Base-by-base conservation (phyloP, 2,888 invertebrate genomes). In the Conchocele bisecta region DNA sequence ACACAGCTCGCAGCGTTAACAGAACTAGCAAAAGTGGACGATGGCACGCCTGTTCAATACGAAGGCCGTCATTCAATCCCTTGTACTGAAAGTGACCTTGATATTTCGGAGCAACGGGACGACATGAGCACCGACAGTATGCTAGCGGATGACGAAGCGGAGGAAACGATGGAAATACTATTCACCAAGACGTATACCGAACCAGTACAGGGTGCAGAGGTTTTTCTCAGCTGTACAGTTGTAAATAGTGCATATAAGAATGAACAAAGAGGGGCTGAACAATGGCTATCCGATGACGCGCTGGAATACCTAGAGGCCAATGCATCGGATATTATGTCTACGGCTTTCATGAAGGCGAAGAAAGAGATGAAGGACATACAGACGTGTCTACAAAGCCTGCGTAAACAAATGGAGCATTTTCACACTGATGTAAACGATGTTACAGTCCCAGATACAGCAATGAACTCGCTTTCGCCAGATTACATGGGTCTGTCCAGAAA, bases 281-380 rank as follows among this genome's bases (percentile, higher is more conserved):
- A 66, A 0, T 71, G 73, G 77, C 41, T 71, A 6, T 41, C 68
- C 7, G 72, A 74, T 15, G 85, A 85, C 28, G 85, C 81, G n/a
- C 41, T 84, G 13, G 83, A 83, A 33, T 74, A 74, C 46, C 65
- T 77, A 11, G 77, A 77, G 59, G 73, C 73, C 1, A 74, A 78
- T 13, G 73, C 84, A 4, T 76, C 84, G 0, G 82, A 83, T 22
- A 82, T 81, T 0, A 84, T 70, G 66, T 81, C 71, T 37, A 73
- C 70, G 3, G 81, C 83, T 46, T 86, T 85, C 65, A 80, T 83
- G 39, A 83, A 86, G 64, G 88, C 88, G 0, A 79, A 86, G 22
- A 78, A 80, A 17, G 86, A 88, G 64, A 88, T 88, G 88, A 83
- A 85, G 46, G 88, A 88, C 54, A 88, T 88, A 20, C 88, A 88